These are phyloP conservation scores for Drosophila pandora DNA, from an alignment of 1,140 invertebrate species.

Conservation along the genomic window DNA sequence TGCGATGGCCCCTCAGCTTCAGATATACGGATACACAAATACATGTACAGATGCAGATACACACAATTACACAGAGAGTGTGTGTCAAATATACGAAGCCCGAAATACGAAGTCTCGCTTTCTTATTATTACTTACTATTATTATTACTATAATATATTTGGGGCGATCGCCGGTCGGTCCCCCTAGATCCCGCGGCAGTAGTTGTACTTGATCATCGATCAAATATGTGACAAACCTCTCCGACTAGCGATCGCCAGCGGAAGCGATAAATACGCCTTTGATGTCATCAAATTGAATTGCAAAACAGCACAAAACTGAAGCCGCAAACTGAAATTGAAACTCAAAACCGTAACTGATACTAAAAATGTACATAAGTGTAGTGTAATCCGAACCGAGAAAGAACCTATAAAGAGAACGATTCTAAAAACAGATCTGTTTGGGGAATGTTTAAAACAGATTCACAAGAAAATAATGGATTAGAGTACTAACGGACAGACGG, in stretches of 20 bases:
- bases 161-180: not conserved
- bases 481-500: too few relatives aligned
- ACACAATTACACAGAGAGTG: not conserved
- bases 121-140: constrained; percentile 7
- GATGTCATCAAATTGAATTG: constrained; percentile 68
- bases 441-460: not conserved
- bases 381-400: constrained; percentile 8
- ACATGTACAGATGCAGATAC: constrained; percentile 2
- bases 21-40: constrained; percentile 3
- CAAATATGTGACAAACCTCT: constrained; percentile 31
- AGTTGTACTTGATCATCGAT: constrained; percentile 47
- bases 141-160: not conserved
- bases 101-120: constrained; percentile 16
- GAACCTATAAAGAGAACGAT: not conserved
- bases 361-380: not conserved
- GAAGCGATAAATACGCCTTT: constrained; percentile 71
- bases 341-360: constrained; percentile 21
- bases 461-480: not conserved
- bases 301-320: constrained; percentile 18
- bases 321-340: constrained; percentile 25
- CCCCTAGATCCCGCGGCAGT: too few relatives aligned
- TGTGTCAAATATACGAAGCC: not conserved
- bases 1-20: not conserved
- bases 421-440: constrained; percentile 8
- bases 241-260: constrained; percentile 35